Evolutionary conservation across 1,140 invertebrate species (phyloP).

Genomic region (Nasonia giraulti): DNA sequence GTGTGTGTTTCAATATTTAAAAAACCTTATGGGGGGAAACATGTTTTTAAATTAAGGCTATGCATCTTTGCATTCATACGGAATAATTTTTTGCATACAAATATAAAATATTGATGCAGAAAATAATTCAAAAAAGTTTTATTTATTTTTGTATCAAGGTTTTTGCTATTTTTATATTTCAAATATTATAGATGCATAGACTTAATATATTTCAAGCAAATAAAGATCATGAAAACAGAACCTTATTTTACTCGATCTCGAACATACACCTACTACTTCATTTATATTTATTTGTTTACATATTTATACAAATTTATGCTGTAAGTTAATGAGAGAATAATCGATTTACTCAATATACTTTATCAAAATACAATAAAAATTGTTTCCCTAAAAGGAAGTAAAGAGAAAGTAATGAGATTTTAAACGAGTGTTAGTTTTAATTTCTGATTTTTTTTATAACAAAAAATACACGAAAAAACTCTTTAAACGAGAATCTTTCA

Average conservation of each 20-base stretch:
- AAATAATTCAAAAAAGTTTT: not conserved
- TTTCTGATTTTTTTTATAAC: not conserved
- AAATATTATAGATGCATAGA: not conserved
- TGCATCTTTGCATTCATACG: too few relatives aligned
- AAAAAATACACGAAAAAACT: not conserved
- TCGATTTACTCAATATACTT: not conserved
- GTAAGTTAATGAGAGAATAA: not conserved
- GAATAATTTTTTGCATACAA: too few relatives aligned
- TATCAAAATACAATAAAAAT: not conserved
- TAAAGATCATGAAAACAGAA: not conserved
- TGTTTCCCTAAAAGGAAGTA: not conserved
- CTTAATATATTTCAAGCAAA: not conserved
- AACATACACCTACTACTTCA: not conserved
- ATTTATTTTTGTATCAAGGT: not conserved
- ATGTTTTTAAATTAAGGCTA: too few relatives aligned
- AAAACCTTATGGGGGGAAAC: too few relatives aligned
- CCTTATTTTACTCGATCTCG: not conserved
- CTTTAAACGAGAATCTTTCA: constrained; percentile 33
- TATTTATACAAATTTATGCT: not conserved
- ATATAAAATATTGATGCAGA: not conserved
- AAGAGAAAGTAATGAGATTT: not conserved
- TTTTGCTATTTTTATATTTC: not conserved
- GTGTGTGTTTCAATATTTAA: too few relatives aligned
- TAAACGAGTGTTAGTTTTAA: not conserved
- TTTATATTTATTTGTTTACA: not conserved